These are phyloP conservation scores for Sipunculus nudus DNA, from an alignment of 2,888 invertebrate species.

Conservation along the genomic window DNA sequence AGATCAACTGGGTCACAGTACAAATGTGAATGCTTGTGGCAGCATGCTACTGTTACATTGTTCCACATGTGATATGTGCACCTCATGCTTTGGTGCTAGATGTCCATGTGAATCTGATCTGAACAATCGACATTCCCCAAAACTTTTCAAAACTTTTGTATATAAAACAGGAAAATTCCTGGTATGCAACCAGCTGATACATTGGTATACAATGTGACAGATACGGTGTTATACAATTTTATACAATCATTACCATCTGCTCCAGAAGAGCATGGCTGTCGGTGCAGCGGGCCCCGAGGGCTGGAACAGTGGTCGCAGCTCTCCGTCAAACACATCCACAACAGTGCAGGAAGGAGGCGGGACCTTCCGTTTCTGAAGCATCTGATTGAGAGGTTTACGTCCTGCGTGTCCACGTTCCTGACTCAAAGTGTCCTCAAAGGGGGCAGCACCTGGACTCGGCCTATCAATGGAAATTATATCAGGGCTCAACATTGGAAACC, in stretches of 20 bases:
- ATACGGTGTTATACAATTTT: neutral
- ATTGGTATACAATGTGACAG: neutral
- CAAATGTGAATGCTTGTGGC: too few species aligned
- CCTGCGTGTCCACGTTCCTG: neutral
- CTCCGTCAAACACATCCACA: constrained; percentile 61
- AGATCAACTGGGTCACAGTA: too few species aligned
- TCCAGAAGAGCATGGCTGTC: constrained; percentile 64
- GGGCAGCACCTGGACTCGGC: too few species aligned
- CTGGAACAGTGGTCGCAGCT: constrained; percentile 59
- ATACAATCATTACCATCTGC: constrained; percentile 53
- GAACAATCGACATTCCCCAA: constrained; percentile 25
- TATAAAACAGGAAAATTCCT: neutral
- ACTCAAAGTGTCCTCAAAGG: too few species aligned
- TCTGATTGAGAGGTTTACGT: constrained; percentile 55
- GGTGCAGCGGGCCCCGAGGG: constrained; percentile 51
- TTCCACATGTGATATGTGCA: too few species aligned
- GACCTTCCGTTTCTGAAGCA: constrained; percentile 56
- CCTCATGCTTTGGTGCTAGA: too few species aligned
- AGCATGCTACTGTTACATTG: too few species aligned
- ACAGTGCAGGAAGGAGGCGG: constrained; percentile 60
- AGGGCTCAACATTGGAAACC: too few species aligned
- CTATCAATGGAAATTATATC: too few species aligned
- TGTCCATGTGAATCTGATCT: too few species aligned
- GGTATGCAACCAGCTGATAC: neutral
- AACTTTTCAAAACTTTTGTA: neutral